Evolutionary conservation across 2,797 vertebrate species (phyloP).

Genomic region (Luscinia luscinia): DNA sequence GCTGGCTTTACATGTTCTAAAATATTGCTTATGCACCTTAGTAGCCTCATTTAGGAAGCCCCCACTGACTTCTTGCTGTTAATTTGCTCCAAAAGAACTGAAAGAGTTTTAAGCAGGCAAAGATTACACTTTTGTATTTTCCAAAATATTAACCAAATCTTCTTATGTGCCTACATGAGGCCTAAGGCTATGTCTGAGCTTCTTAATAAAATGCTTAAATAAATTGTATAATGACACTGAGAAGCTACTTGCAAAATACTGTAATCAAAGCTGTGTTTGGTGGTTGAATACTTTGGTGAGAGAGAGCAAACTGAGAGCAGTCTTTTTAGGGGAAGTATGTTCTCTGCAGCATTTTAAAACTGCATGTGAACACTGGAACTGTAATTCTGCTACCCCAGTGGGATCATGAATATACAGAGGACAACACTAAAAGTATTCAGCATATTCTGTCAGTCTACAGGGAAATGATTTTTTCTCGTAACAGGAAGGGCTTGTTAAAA

Average conservation of each 20-base stretch:
- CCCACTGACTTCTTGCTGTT: not conserved
- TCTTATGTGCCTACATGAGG: conserved; percentile 49
- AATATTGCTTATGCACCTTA: not conserved
- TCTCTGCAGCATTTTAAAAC: not conserved
- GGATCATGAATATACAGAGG: not conserved
- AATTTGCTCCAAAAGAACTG: conserved; percentile 20
- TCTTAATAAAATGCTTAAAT: conserved; percentile 55
- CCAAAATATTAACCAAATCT: conserved; percentile 64
- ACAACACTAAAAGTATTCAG: not conserved
- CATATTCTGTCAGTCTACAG: not conserved
- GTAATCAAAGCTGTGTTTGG: not conserved
- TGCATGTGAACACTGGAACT: not conserved
- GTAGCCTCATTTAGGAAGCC: not conserved
- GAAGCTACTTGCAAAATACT: conserved; percentile 4
- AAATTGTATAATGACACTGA: not conserved
- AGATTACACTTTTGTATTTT: conserved; percentile 57
- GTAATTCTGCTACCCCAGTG: not conserved
- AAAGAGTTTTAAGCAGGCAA: conserved; percentile 40
- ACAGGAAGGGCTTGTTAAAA: not conserved
- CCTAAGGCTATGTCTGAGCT: conserved; percentile 59
- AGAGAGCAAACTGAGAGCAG: not conserved
- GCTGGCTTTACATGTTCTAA: not conserved
- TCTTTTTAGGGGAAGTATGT: not conserved
- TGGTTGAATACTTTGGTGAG: conserved; percentile 20
- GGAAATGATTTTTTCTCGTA: not conserved